These are phyloP conservation scores for Trichomalopsis sarcophagae DNA, from an alignment of 1,140 invertebrate genomes.

Conservation along the genomic window DNA sequence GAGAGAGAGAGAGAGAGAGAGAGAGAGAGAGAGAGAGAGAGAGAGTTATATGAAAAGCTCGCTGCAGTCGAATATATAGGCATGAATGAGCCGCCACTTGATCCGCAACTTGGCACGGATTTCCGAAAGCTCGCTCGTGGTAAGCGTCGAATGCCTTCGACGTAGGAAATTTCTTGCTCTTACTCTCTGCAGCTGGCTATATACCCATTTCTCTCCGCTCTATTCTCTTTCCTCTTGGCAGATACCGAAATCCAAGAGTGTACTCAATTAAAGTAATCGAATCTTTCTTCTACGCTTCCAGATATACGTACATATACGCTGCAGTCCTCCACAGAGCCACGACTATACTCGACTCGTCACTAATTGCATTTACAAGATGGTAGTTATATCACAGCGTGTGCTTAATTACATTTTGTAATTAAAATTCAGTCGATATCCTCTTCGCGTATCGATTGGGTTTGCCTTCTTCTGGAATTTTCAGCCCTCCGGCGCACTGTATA, in stretches of 20 bases:
- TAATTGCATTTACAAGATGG: conserved; percentile 27
- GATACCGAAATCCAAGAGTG: neutral
- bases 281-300: neutral
- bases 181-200: neutral
- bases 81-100: neutral
- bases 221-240: too few species aligned
- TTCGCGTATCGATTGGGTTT: neutral
- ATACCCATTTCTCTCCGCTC: neutral
- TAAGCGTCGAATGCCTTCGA: conserved; percentile 15
- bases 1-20: too few species aligned
- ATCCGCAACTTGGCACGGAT: conserved; percentile 25
- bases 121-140: neutral
- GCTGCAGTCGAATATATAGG: neutral
- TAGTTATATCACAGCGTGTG: neutral
- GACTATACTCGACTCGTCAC: neutral
- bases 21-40: too few species aligned
- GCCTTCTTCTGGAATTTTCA: too few species aligned
- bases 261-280: conserved; percentile 41
- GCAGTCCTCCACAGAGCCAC: neutral
- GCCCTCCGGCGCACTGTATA: too few species aligned
- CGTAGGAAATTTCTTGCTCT: neutral
- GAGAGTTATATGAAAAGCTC: neutral
- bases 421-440: conserved; percentile 2
- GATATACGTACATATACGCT: too few species aligned
- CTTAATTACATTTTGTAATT: conserved; percentile 35